A percentile compares a stretch with the other conserved stretches of the same genome.
Evolutionary conservation across 2,797 vertebrate species (phyloP).

Genomic region (Furcifer pardalis): DNA sequence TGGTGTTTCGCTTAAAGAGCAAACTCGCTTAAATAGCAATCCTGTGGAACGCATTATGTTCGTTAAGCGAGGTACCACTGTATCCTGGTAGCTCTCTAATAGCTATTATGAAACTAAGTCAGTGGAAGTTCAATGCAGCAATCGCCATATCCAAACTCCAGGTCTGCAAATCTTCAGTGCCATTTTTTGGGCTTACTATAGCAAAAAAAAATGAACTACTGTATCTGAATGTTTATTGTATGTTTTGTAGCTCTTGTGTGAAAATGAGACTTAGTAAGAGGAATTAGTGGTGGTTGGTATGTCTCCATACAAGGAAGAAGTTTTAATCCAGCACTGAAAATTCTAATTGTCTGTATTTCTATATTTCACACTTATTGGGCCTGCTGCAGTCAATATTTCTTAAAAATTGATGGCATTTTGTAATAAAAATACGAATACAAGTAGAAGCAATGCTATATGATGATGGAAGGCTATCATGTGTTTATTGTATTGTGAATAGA

Average conservation of each 20-base stretch:
- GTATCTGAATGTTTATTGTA: background rate
- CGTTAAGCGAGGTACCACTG: too few relatives aligned
- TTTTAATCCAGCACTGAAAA: slow-evolving; percentile 10
- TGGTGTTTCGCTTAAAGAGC: too few relatives aligned
- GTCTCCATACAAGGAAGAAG: background rate
- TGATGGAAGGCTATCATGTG: background rate
- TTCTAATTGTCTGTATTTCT: slow-evolving; percentile 14
- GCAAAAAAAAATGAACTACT: background rate
- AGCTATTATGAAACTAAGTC: background rate
- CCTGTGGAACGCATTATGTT: too few relatives aligned
- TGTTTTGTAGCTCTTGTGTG: background rate
- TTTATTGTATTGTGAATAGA: rapidly evolving
- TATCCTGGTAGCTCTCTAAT: too few relatives aligned
- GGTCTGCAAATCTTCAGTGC: background rate
- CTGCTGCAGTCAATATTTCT: slow-evolving; percentile 43
- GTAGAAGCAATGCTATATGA: background rate
- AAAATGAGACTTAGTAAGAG: rapidly evolving
- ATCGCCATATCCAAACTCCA: background rate
- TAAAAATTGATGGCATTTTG: slow-evolving; percentile 43
- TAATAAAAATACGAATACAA: slow-evolving; percentile 36
- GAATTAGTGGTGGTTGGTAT: background rate
- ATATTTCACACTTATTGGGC: slow-evolving; percentile 26
- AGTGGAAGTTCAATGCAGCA: too few relatives aligned
- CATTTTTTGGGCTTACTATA: background rate
- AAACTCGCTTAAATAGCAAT: too few relatives aligned